Evolutionary conservation across 2,113 vertebrate genomes (phyloP).

Genomic region (Glareola pratincola): DNA sequence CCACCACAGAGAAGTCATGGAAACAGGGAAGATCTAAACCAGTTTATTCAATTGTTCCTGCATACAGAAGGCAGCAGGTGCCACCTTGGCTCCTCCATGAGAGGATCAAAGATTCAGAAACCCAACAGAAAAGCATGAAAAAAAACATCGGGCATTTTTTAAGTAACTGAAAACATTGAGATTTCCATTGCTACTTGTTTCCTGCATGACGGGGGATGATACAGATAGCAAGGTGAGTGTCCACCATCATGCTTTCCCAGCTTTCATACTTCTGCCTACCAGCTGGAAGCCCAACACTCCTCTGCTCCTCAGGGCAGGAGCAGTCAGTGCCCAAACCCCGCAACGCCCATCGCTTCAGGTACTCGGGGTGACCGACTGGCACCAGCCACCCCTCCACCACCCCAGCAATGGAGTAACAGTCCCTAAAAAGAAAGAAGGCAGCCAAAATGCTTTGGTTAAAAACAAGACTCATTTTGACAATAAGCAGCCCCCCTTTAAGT

Average conservation of each 20-base stretch:
- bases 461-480: neutral
- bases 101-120: neutral
- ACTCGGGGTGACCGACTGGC: neutral
- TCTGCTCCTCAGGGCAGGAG: neutral
- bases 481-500: neutral
- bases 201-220: neutral
- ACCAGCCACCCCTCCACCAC: neutral
- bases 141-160: neutral
- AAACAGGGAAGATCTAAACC: neutral
- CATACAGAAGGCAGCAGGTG: accelerated
- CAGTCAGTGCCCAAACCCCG: neutral
- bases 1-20: neutral
- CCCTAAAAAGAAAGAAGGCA: neutral
- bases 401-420: neutral
- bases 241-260: neutral
- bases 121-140: neutral
- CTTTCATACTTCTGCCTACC: neutral
- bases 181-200: neutral
- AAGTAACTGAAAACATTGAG: neutral
- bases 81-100: neutral
- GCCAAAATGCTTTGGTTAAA: neutral
- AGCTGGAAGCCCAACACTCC: neutral
- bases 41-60: neutral
- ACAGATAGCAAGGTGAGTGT: accelerated
- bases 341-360: neutral